A percentile compares a stretch with the other conserved stretches of the same genome.
phyloP scores from a whole-genome alignment of 2,888 invertebrate genomes.

The Tinea pellionella region DNA sequence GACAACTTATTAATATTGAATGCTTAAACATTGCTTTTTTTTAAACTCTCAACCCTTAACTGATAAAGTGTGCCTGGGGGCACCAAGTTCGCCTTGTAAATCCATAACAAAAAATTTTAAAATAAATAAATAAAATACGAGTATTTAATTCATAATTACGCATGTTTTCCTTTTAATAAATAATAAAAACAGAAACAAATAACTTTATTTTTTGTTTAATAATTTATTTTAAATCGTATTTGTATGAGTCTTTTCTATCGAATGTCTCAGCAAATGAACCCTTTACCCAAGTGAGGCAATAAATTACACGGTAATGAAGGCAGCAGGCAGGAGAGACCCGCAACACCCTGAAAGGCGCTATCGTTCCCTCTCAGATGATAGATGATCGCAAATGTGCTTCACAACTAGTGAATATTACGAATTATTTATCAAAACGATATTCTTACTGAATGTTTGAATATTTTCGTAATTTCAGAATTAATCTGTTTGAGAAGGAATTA shows the following conservation, averaged over 20 bases:
- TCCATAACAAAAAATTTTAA: no score
- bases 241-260: conserved; percentile 4
- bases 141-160: no score
- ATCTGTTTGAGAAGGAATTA: conserved; percentile 21
- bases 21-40: no score
- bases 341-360: conserved; percentile 21
- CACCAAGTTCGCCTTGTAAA: no score
- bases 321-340: conserved; percentile 23
- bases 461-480: conserved; percentile 26
- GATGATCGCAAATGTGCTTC: conserved; percentile 32
- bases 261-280: conserved; percentile 2
- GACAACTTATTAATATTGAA: no score
- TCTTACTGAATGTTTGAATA: background rate
- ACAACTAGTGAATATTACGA: conserved; percentile 38
- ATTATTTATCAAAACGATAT: conserved; percentile 28
- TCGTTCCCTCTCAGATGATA: conserved; percentile 33
- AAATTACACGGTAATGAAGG: conserved; percentile 38
- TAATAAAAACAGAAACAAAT: no score
- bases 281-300: conserved; percentile 22
- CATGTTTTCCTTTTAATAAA: no score
- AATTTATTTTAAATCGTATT: background rate
- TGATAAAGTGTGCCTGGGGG: no score
- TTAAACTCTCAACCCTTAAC: no score
- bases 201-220: background rate
- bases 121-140: no score